A percentile compares a stretch with the other conserved stretches of the same genome.
Evolutionary conservation across 2,113 vertebrate species (phyloP).

Genomic region (Gallinago undulata): DNA sequence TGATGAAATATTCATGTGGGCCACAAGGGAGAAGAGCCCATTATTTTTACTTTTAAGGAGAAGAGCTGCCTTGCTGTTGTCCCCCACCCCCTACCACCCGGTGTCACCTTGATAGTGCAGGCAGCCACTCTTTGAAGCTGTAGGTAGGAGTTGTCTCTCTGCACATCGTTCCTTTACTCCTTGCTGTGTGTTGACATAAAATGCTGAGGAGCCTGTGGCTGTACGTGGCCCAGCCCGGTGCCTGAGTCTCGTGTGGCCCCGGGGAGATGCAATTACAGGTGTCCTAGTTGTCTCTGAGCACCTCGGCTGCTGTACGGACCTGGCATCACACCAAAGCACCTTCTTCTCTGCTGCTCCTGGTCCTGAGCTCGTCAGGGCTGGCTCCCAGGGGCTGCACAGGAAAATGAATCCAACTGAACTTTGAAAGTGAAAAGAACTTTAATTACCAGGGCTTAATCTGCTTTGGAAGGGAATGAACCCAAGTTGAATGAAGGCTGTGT

Average conservation of each 20-base stretch:
- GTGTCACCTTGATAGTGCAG: conserved; percentile 3
- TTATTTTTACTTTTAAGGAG: conserved; percentile 40
- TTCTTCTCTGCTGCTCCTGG: background rate
- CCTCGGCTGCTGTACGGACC: background rate
- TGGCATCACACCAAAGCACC: background rate
- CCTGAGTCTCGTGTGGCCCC: rapidly evolving
- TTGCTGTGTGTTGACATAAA: rapidly evolving
- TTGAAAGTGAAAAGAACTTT: background rate
- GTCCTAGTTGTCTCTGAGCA: background rate
- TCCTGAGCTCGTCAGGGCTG: background rate
- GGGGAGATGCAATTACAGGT: background rate
- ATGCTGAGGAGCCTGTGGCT: background rate
- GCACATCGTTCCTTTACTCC: background rate
- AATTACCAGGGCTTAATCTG: background rate
- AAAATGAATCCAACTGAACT: background rate
- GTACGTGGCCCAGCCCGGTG: background rate
- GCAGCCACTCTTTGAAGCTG: background rate
- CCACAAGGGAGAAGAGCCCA: conserved; percentile 1
- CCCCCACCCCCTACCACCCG: background rate
- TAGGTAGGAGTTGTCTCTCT: background rate
- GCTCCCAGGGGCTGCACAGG: background rate
- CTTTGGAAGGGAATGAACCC: background rate
- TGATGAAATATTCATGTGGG: conserved; percentile 52
- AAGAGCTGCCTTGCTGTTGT: background rate
- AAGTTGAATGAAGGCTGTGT: background rate